Base-by-base conservation (phyloP, 1,140 invertebrate genomes). In the Intoshia linei region DNA sequence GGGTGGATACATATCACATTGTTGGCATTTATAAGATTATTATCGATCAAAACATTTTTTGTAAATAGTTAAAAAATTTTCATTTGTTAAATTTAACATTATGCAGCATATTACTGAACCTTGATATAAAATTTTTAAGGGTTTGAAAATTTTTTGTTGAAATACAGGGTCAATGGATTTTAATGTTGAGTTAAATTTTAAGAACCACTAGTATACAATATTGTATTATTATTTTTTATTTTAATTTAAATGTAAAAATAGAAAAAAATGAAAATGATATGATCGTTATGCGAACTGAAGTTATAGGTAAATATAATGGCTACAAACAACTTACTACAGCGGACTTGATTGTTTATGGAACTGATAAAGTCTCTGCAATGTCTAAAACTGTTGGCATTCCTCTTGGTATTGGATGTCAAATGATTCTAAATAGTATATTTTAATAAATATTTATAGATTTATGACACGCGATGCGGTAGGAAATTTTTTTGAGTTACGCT, bases 301-400 rank as follows among this genome's bases (percentile, higher is more conserved):
- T 98, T 27, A 72, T 69, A 13, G 75, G 92, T 40, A 64, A 70
- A 30, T 87, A 83, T 76, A 72, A 76, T 2, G 74, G 10, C 68
- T 65, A 29, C 41, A 66, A 38, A 83, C 93, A 61, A 53, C 66
- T 17, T 67, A 75, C 36, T 72, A 76, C 24, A 75, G 95, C 34
- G 81, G 77, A 48, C 17, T 66, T 98, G 53, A 76, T 92, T 1
- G 69, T 72, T 22, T 90, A 95, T 47, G 87, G 87, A 0, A 72
- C 84, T 34, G 50, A 59, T 10, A 34, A 42, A 15, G 74, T 76
- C 50, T 87, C 81, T 0, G 90, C 87, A 4, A 95, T 98, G 90
- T 77, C 84, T 1, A 70, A 75, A 47, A 87, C 79, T 14, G 90
- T 98, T 4, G 84, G 87, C 3, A 72, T 83, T 48, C 84, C 87